These are phyloP conservation scores for Sceliomorpha sp. DNA, from an alignment of 2,888 invertebrate genomes.

Conservation along the genomic window DNA sequence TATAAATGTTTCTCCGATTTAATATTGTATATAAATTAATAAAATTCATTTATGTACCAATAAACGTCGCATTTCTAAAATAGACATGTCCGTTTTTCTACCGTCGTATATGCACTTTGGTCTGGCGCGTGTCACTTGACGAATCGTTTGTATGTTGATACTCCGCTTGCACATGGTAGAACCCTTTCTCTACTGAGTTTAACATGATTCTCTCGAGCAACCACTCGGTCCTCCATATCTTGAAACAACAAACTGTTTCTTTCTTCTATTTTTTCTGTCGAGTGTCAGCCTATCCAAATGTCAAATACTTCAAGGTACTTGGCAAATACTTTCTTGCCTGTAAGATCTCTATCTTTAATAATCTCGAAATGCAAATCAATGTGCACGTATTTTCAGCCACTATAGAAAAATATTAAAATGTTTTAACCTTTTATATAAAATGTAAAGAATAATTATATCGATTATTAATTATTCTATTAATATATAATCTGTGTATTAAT, in stretches of 20 bases:
- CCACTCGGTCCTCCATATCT: constrained; percentile 9
- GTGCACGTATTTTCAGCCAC: too few species aligned
- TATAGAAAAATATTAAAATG: too few species aligned
- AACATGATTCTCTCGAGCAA: constrained; percentile 6
- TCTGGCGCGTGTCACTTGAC: constrained; percentile 56
- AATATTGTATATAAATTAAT: background rate
- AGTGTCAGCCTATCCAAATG: constrained; percentile 7
- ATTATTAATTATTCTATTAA: too few species aligned
- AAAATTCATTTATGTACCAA: background rate
- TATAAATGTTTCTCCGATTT: too few species aligned
- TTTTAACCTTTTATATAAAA: too few species aligned
- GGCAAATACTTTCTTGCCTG: too few species aligned
- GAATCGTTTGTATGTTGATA: constrained; percentile 57
- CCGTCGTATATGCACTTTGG: constrained; percentile 11
- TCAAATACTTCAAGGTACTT: constrained; percentile 5
- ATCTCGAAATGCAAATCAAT: too few species aligned
- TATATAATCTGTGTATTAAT: too few species aligned
- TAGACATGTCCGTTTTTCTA: constrained; percentile 9
- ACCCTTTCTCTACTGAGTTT: constrained; percentile 7
- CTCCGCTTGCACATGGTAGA: constrained; percentile 12
- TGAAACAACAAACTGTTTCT: constrained; percentile 15
- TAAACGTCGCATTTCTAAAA: constrained; percentile 5
- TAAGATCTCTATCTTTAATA: too few species aligned
- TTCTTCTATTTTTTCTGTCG: background rate
- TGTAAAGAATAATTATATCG: too few species aligned